Evolutionary conservation across 2,888 invertebrate genomes (phyloP).

Genomic region (Salpingus planirostris): DNA sequence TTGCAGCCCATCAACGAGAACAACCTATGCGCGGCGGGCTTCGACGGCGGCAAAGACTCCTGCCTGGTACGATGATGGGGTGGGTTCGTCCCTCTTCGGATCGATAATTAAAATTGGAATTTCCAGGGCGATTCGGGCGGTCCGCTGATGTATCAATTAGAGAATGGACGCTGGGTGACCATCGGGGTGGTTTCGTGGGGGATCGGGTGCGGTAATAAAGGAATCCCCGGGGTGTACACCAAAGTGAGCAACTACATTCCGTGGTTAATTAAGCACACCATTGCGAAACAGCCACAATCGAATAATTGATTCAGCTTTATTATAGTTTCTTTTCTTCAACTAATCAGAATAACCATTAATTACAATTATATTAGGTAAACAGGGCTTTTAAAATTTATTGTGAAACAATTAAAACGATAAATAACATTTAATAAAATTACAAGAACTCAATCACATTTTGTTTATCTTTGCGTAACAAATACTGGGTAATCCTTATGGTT

Average conservation of each 20-base stretch:
- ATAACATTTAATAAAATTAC: constrained; percentile 16
- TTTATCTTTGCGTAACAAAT: constrained; percentile 2
- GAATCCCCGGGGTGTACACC: constrained; percentile 72
- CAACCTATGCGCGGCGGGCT: constrained; percentile 67
- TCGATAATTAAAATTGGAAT: too few relatives aligned
- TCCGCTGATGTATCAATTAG: constrained; percentile 64
- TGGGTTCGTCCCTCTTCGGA: too few relatives aligned
- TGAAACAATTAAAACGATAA: constrained; percentile 15
- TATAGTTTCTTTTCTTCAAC: too few relatives aligned
- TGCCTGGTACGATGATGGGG: too few relatives aligned
- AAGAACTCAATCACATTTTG: constrained; percentile 14
- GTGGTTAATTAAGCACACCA: constrained; percentile 53
- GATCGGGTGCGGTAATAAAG: constrained; percentile 65
- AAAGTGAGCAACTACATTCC: constrained; percentile 60
- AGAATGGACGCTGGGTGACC: constrained; percentile 66
- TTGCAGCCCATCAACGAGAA: constrained; percentile 57
- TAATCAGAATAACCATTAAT: too few relatives aligned
- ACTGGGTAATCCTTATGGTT: constrained; percentile 14
- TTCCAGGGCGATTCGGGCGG: constrained; percentile 77
- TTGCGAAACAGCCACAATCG: constrained; percentile 24
- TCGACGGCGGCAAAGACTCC: constrained; percentile 69
- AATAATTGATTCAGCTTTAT: not conserved
- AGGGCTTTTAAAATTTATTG: constrained; percentile 12
- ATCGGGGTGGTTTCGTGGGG: constrained; percentile 85
- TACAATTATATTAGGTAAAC: not conserved